Evolutionary conservation across 2,888 invertebrate genomes (phyloP).

Genomic region (Aricia artaxerxes): DNA sequence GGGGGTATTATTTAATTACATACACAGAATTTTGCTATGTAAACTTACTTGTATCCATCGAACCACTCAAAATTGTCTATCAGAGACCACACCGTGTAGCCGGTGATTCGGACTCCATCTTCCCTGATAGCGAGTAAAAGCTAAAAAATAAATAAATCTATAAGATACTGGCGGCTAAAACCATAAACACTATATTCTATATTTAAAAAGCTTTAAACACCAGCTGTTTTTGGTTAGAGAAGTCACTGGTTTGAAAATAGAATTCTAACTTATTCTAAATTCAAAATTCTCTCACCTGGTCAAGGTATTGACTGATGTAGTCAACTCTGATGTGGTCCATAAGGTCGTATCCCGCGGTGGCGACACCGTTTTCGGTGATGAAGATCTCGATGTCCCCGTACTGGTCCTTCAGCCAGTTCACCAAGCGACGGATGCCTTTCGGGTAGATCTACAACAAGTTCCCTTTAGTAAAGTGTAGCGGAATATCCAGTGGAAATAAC

Average conservation of each 20-base stretch:
- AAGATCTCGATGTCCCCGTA: slow-evolving; percentile 63
- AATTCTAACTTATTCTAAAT: background rate
- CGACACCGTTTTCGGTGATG: slow-evolving; percentile 72
- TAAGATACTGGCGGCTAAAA: too few relatives aligned
- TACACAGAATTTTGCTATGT: background rate
- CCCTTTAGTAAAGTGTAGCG: too few relatives aligned
- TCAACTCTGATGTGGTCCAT: slow-evolving; percentile 50
- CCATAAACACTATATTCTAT: too few relatives aligned
- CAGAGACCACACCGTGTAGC: slow-evolving; percentile 86
- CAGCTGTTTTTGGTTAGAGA: background rate
- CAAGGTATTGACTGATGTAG: slow-evolving; percentile 48
- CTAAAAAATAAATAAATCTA: slow-evolving; percentile 32
- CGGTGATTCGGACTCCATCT: slow-evolving; percentile 80
- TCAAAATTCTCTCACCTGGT: slow-evolving; percentile 47
- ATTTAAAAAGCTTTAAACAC: too few relatives aligned
- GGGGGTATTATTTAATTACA: too few relatives aligned
- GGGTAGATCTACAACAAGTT: slow-evolving; percentile 58
- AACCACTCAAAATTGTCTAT: slow-evolving; percentile 90
- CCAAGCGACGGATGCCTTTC: slow-evolving; percentile 61
- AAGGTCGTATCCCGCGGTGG: slow-evolving; percentile 44
- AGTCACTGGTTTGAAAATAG: too few relatives aligned
- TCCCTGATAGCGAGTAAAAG: slow-evolving; percentile 50
- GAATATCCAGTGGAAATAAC: too few relatives aligned
- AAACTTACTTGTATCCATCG: slow-evolving; percentile 81
- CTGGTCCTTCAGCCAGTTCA: slow-evolving; percentile 62